These are phyloP conservation scores for Drosophila prosaltans DNA, from an alignment of 1,140 invertebrate genomes.

Conservation along the genomic window DNA sequence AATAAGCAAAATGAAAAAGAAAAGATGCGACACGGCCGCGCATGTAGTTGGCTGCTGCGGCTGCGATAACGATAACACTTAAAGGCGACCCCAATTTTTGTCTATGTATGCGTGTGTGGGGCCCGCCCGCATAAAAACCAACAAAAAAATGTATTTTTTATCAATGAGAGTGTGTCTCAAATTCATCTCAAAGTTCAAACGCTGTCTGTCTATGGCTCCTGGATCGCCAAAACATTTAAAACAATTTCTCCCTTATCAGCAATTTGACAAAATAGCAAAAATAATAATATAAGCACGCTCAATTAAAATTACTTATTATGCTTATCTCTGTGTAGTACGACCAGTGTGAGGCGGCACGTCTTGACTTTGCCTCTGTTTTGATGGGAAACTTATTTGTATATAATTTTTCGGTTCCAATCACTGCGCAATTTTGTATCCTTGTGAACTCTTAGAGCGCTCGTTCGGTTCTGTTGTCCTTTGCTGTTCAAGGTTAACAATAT, in stretches of 20 bases:
- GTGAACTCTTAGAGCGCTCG: slow-evolving; percentile 35
- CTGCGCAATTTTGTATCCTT: slow-evolving; percentile 52
- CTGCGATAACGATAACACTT: slow-evolving; percentile 44
- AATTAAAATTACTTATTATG: slow-evolving; percentile 46
- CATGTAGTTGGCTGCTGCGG: slow-evolving; percentile 42
- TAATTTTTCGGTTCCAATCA: slow-evolving; percentile 17
- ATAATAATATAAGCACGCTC: not conserved
- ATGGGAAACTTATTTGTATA: not conserved
- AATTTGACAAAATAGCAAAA: slow-evolving; percentile 23
- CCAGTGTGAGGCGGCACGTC: slow-evolving; percentile 28
- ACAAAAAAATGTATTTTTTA: slow-evolving; percentile 43
- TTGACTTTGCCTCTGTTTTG: slow-evolving; percentile 46
- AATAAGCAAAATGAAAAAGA: slow-evolving; percentile 29
- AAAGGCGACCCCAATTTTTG: slow-evolving; percentile 57
- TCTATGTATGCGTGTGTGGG: slow-evolving; percentile 13
- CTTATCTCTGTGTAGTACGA: slow-evolving; percentile 22
- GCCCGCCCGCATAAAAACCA: slow-evolving; percentile 62
- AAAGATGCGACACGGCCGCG: slow-evolving; percentile 57
- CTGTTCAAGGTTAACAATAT: slow-evolving; percentile 63
- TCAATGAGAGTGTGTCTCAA: slow-evolving; percentile 47
- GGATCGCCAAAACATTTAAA: slow-evolving; percentile 48
- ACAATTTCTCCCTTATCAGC: slow-evolving; percentile 39
- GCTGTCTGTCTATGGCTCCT: slow-evolving; percentile 38
- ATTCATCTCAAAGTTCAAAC: slow-evolving; percentile 47
- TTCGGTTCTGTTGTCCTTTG: slow-evolving; percentile 45